Evolutionary conservation across 2,888 invertebrate genomes (phyloP).

Genomic region (Caenorhabditis sp.): DNA sequence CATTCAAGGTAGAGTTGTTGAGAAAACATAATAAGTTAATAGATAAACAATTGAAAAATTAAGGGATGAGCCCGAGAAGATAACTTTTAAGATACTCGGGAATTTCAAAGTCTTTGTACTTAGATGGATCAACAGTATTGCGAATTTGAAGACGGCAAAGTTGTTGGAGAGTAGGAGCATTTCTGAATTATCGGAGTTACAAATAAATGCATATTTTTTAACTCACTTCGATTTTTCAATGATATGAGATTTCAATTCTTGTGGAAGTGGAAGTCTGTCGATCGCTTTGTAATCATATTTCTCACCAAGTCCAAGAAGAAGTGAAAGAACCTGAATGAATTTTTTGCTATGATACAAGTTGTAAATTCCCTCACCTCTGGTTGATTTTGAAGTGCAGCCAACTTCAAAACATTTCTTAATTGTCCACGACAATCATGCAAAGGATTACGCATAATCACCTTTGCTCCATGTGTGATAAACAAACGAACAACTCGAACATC

Average conservation of each 20-base stretch:
- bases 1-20: conserved; percentile 4
- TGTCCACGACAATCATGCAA: conserved; percentile 61
- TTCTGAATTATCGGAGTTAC: conserved; percentile 37
- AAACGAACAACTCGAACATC: conserved; percentile 54
- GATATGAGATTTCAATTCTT: conserved; percentile 47
- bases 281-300: conserved; percentile 54
- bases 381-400: conserved; percentile 50
- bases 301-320: conserved; percentile 54
- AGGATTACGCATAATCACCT: conserved; percentile 57
- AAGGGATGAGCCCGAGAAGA: conserved; percentile 55
- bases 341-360: not conserved
- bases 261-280: conserved; percentile 53
- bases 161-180: conserved; percentile 57
- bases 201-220: not conserved
- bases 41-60: not conserved
- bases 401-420: conserved; percentile 57
- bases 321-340: conserved; percentile 39
- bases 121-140: conserved; percentile 39
- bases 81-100: conserved; percentile 50
- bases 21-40: conserved; percentile 24
- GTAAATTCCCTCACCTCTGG: conserved; percentile 40
- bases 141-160: conserved; percentile 54
- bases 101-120: conserved; percentile 49
- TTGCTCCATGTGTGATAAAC: conserved; percentile 60
- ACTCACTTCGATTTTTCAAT: conserved; percentile 42